phyloP scores from a whole-genome alignment of 2,113 vertebrate species.

The Polypterus senegalus region DNA sequence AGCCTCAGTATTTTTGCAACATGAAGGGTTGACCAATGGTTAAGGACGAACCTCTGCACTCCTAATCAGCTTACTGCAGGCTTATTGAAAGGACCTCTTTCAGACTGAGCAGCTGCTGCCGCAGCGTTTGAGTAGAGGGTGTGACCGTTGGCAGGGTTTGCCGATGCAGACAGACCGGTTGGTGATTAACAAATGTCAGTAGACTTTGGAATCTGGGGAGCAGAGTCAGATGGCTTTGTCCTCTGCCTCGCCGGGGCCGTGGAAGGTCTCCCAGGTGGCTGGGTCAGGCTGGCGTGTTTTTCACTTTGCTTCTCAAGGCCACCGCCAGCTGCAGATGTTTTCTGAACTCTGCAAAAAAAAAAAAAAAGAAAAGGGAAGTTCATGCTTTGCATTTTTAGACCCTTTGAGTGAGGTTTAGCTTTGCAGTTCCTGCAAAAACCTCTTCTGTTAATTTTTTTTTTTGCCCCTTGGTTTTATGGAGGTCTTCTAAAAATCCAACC shows the following conservation, averaged over 20 bases:
- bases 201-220: slow-evolving; percentile 96
- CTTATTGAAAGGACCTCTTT: slow-evolving; percentile 62
- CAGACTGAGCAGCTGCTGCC: slow-evolving; percentile 66
- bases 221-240: slow-evolving; percentile 73
- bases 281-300: slow-evolving; percentile 39
- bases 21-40: slow-evolving; percentile 39
- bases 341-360: slow-evolving; percentile 21
- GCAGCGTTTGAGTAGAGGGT: slow-evolving; percentile 76
- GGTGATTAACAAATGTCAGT: slow-evolving; percentile 97
- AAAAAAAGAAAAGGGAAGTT: slow-evolving; percentile 35
- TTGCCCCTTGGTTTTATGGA: slow-evolving; percentile 12
- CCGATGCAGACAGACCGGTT: slow-evolving; percentile 84
- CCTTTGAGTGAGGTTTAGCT: slow-evolving; percentile 30
- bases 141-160: slow-evolving; percentile 79
- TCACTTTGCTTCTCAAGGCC: slow-evolving; percentile 23
- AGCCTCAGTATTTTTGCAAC: slow-evolving; percentile 4
- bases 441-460: slow-evolving; percentile 13
- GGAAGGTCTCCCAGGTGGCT: slow-evolving; percentile 64
- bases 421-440: slow-evolving; percentile 28
- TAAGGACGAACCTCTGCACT: slow-evolving; percentile 52
- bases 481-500: slow-evolving; percentile 20
- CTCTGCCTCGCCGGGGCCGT: slow-evolving; percentile 40
- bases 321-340: slow-evolving; percentile 34
- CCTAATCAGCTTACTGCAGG: slow-evolving; percentile 56
- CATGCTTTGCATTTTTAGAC: slow-evolving; percentile 52